phyloP scores from a whole-genome alignment of 2,888 invertebrate species.

The Platycheirus rosarum region DNA sequence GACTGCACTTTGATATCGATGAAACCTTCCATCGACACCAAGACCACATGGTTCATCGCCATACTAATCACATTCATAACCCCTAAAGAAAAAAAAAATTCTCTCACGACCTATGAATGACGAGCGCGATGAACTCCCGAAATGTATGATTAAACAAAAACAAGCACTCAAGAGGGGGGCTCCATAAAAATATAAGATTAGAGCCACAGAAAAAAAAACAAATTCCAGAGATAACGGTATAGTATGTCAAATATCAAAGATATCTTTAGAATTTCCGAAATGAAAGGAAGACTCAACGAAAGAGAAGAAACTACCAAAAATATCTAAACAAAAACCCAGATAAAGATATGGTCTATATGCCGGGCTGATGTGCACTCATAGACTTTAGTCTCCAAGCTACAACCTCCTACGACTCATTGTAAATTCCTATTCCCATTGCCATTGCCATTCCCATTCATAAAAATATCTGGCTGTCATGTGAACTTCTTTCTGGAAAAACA shows the following conservation, averaged over 20 bases:
- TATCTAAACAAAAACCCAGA: background rate
- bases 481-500: conserved; percentile 34
- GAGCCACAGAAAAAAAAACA: conserved; percentile 24
- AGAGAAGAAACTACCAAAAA: conserved; percentile 17
- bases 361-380: conserved; percentile 13
- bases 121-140: background rate
- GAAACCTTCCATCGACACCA: no score
- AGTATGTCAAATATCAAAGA: conserved; percentile 62
- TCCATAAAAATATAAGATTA: conserved; percentile 12
- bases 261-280: conserved; percentile 52
- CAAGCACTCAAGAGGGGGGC: background rate
- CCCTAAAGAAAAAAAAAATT: no score
- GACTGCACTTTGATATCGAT: no score
- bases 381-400: background rate
- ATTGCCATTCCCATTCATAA: conserved; percentile 70
- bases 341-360: conserved; percentile 23
- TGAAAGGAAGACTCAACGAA: conserved; percentile 19
- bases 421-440: conserved; percentile 62
- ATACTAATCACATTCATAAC: no score
- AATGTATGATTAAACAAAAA: conserved; percentile 5
- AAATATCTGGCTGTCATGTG: conserved; percentile 57
- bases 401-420: conserved; percentile 66
- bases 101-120: background rate
- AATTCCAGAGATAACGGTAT: conserved; percentile 57
- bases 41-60: no score